Percentiles rank a stretch among this genome's conserved stretches.
phyloP scores from a whole-genome alignment of 2,113 vertebrate species.

The Toxotes jaculatrix region DNA sequence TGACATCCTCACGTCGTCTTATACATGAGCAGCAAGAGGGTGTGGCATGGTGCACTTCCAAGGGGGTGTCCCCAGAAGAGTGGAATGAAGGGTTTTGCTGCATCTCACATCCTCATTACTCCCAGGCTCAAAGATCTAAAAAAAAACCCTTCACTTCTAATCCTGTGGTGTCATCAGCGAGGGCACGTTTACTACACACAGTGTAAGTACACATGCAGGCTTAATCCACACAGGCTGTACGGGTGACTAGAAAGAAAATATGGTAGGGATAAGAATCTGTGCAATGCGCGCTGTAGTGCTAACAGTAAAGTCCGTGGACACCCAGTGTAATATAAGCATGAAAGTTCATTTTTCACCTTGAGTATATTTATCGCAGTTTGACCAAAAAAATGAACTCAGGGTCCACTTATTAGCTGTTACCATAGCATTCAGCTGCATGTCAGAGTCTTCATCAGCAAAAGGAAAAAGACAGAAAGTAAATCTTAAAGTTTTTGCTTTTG shows the following conservation, averaged over 20 bases:
- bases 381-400: too few relatives aligned
- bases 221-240: conserved; percentile 31
- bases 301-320: neutral
- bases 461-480: neutral
- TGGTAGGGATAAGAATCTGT: neutral
- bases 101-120: conserved; percentile 51
- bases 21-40: conserved; percentile 21
- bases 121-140: conserved; percentile 71
- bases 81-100: conserved; percentile 9
- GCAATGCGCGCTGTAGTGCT: neutral
- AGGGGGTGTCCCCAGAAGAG: neutral
- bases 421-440: too few relatives aligned
- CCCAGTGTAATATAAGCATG: neutral
- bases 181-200: conserved; percentile 44
- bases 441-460: neutral
- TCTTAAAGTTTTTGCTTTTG: neutral
- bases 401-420: too few relatives aligned
- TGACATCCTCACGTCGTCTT: conserved; percentile 11
- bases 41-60: conserved; percentile 6
- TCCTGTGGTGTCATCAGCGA: conserved; percentile 56
- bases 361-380: too few relatives aligned
- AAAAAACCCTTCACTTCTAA: conserved; percentile 66
- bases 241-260: neutral
- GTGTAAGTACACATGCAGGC: conserved; percentile 41
- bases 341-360: neutral